A percentile compares a stretch with the other conserved stretches of the same genome.
Evolutionary conservation across 2,888 invertebrate species (phyloP).

Genomic region (Suillia variegata): DNA sequence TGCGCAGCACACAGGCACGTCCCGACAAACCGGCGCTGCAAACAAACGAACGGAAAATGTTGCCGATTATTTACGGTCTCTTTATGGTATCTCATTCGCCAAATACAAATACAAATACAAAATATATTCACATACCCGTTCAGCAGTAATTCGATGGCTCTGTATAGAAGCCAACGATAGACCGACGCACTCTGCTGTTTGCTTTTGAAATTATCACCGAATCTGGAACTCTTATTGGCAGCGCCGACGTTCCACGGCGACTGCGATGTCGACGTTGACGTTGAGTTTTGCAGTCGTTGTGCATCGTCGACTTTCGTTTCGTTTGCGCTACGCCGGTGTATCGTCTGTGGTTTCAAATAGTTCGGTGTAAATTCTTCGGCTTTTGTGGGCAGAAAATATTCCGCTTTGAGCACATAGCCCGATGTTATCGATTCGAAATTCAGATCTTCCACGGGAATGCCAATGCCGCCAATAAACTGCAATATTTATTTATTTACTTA

Average conservation of each 20-base stretch:
- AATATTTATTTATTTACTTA: conserved; percentile 5
- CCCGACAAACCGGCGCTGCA: conserved; percentile 69
- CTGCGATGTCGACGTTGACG: background rate
- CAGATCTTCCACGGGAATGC: conserved; percentile 50
- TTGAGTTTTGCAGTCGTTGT: background rate
- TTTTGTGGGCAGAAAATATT: conserved; percentile 47
- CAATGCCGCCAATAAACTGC: conserved; percentile 51
- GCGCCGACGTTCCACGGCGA: background rate
- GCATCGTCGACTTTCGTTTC: conserved; percentile 6
- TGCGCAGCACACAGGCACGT: conserved; percentile 73
- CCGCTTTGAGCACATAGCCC: conserved; percentile 49
- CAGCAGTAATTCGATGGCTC: conserved; percentile 48
- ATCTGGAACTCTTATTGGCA: background rate
- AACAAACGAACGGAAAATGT: background rate
- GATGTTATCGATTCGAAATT: conserved; percentile 45
- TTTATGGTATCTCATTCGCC: too few relatives aligned
- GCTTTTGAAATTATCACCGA: conserved; percentile 16
- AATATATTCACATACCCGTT: conserved; percentile 30
- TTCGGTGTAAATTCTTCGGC: conserved; percentile 45
- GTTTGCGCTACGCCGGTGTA: conserved; percentile 35
- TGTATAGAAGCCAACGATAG: conserved; percentile 55
- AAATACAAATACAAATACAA: background rate
- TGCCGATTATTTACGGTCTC: background rate
- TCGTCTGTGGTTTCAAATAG: conserved; percentile 47
- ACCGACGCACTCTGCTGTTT: conserved; percentile 32